A percentile compares a stretch with the other conserved stretches of the same genome.
phyloP scores from a whole-genome alignment of 2,113 vertebrate species.

The Corythornis madagascariensis region DNA sequence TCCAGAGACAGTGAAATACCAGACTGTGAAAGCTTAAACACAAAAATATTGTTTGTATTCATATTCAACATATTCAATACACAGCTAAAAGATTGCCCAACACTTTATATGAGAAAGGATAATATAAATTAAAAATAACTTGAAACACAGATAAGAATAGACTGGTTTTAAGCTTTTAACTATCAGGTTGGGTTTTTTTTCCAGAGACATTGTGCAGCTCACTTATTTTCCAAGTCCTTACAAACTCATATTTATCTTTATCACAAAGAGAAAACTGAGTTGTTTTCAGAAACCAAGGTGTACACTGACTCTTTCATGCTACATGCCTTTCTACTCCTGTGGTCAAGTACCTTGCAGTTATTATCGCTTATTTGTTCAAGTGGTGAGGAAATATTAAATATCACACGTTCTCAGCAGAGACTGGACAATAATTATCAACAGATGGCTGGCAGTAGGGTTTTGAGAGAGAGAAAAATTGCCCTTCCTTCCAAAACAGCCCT shows the following conservation, averaged over 20 bases:
- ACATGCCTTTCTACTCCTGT: conserved; percentile 87
- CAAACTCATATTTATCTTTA: conserved; percentile 29
- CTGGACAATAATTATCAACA: conserved; percentile 93
- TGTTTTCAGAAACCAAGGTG: conserved; percentile 73
- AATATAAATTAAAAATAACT: neutral
- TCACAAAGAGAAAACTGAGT: conserved; percentile 47
- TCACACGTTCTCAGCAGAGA: conserved; percentile 92
- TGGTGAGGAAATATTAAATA: conserved; percentile 99
- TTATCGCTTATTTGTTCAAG: conserved; percentile 96
- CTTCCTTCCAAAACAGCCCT: conserved; percentile 21
- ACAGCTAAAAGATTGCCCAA: neutral
- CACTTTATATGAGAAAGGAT: neutral
- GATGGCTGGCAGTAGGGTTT: conserved; percentile 83
- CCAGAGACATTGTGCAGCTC: neutral
- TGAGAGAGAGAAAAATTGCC: conserved; percentile 25
- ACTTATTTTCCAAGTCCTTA: conserved; percentile 48
- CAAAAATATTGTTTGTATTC: neutral
- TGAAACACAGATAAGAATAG: neutral
- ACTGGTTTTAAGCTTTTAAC: conserved; percentile 13
- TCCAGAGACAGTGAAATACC: neutral
- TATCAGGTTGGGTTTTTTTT: neutral
- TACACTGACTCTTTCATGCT: conserved; percentile 83
- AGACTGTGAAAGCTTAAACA: neutral
- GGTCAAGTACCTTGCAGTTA: conserved; percentile 92
- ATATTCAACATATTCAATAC: neutral